Evolutionary conservation across 2,797 vertebrate species (phyloP), one percentile per base, ranked within the genome.

Genomic region (Chrysocyon brachyurus): DNA sequence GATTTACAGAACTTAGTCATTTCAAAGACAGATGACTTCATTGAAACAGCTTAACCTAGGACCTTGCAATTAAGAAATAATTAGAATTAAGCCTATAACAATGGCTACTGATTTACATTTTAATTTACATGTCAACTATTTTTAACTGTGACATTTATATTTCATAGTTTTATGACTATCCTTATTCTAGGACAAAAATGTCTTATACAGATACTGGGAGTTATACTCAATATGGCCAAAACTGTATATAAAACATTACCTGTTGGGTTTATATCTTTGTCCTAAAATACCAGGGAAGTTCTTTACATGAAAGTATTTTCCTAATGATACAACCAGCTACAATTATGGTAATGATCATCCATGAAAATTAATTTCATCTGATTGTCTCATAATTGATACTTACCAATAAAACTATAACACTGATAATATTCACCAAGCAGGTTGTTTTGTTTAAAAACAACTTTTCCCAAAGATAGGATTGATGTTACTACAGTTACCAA

Each of bases 361-460:
- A 63, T 57, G 6, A 86, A 92, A 97, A 70, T 73, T 75, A 79
- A 93, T 70, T 87, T 59, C 52, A 28, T 59, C 56, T 87, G 46
- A 95, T 36, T 31, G 52, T 33, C 33, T 5, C 26, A 40, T 57
- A 83, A 63, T 22, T 77, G 78, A 57, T 24, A 92, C 1, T 61
- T 84, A 28, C 21, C 52, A 66, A 56, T 59, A 82, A 81, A 16
- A 81, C 54, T 82, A 70, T 79, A 90, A 82, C 11, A 31, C 19
- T 73, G 26, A 59, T 70, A 85, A 59, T 89, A 92, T 56, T 93
- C 36, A 90, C 46, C n/a, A 84, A 40, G 19, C 8, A 63, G 9
- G 5, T n/a, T 24, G 11, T 7, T 52, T 78, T 75, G 26, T 75
- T 75, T 49, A 28, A 84, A 75, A 56, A 21, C 40, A 40, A 54